phyloP scores from a whole-genome alignment of 2,888 invertebrate genomes.

The Philereme transversata region DNA sequence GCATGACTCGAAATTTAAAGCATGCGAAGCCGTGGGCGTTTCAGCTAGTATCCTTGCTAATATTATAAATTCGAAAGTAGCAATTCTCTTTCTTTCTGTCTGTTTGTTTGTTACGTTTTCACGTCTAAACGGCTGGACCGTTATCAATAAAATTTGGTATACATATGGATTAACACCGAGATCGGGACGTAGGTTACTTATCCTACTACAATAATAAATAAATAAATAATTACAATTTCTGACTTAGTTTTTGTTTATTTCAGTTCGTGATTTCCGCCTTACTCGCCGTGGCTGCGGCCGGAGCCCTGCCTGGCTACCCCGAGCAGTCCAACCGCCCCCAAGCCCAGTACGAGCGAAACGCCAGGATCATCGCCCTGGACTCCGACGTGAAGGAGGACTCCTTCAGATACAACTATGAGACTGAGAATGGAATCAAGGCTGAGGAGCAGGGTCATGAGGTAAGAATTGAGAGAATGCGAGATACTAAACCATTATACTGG shows the following conservation, averaged over 20 bases:
- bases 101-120: too few relatives aligned
- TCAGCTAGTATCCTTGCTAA: too few relatives aligned
- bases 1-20: too few relatives aligned
- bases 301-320: slow-evolving; percentile 57
- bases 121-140: neutral
- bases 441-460: slow-evolving; percentile 78
- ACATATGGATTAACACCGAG: neutral
- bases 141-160: neutral
- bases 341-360: slow-evolving; percentile 66
- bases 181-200: neutral
- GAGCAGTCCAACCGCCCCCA: slow-evolving; percentile 75
- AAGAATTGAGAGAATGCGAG: slow-evolving; percentile 27
- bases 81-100: too few relatives aligned
- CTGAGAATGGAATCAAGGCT: slow-evolving; percentile 78
- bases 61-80: too few relatives aligned
- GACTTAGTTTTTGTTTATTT: slow-evolving; percentile 9
- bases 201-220: too few relatives aligned
- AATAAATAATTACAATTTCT: neutral
- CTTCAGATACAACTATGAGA: slow-evolving; percentile 76
- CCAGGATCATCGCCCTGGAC: slow-evolving; percentile 69
- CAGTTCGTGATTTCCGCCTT: slow-evolving; percentile 72
- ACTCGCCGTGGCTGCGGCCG: slow-evolving; percentile 67
- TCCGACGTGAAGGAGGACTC: slow-evolving; percentile 75
- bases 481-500: too few relatives aligned
- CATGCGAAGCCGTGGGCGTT: too few relatives aligned